Percentiles rank a stretch among this genome's conserved stretches.
Conservation (phyloP, 1,140 invertebrate species). For the Zophobas morio region DNA sequence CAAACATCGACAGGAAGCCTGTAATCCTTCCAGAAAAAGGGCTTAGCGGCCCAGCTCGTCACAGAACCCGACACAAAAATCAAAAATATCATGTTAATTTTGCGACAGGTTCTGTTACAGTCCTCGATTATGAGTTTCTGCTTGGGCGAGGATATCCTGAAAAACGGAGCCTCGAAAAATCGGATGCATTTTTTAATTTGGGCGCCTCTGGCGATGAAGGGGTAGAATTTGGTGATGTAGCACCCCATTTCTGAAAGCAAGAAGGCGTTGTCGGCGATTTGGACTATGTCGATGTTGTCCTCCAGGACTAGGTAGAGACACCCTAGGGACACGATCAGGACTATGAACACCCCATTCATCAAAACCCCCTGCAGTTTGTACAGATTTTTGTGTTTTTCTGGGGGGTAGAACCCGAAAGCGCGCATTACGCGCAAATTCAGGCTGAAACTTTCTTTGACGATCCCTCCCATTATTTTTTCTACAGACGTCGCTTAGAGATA, state of each 20-base stretch:
- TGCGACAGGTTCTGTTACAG: conserved; percentile 9
- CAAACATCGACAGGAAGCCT: conserved; percentile 7
- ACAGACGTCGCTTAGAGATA: too few relatives aligned
- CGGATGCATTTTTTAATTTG: conserved; percentile 13
- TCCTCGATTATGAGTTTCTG: conserved; percentile 20
- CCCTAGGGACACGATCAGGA: conserved; percentile 10
- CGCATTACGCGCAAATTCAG: conserved; percentile 23
- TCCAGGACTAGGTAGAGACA: conserved; percentile 17
- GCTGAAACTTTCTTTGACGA: conserved; percentile 8
- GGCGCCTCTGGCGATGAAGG: conserved; percentile 11
- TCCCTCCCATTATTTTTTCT: background rate
- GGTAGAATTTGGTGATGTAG: conserved; percentile 29
- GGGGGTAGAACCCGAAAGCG: conserved; percentile 35
- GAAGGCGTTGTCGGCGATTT: conserved; percentile 44
- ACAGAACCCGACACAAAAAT: background rate
- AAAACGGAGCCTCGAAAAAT: conserved; percentile 13
- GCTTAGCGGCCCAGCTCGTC: background rate
- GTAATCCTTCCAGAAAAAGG: background rate
- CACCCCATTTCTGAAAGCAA: conserved; percentile 26
- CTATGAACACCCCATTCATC: conserved; percentile 25
- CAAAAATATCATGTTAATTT: conserved; percentile 18
- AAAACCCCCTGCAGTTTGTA: conserved; percentile 2
- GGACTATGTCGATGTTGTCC: background rate
- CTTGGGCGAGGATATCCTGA: background rate
- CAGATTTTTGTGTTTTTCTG: background rate